phyloP scores from a whole-genome alignment of 2,888 invertebrate genomes.

The Mythimna vitellina region DNA sequence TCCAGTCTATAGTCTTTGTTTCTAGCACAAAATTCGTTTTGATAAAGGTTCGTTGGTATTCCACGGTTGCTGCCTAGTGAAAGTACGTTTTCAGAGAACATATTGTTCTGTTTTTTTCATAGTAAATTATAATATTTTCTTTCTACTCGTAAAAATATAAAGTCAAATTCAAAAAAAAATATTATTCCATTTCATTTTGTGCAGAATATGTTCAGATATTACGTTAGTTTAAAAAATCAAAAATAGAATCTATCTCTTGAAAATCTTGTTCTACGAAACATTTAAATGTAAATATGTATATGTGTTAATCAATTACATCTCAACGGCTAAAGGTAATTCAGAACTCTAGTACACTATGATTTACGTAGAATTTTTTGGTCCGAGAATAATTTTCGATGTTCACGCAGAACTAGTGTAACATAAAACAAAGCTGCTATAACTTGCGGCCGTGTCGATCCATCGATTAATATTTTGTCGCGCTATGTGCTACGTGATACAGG shows the following conservation, averaged over 20 bases:
- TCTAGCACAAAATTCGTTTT: neutral
- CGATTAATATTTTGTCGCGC: constrained; percentile 2
- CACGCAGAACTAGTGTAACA: neutral
- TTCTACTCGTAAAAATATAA: constrained; percentile 4
- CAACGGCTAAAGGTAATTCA: neutral
- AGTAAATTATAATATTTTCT: constrained; percentile 5
- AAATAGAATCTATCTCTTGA: no score
- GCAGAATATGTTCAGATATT: constrained; percentile 1
- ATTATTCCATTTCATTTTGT: neutral
- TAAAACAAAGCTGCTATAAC: constrained; percentile 2
- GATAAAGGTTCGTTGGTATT: neutral
- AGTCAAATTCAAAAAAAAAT: constrained; percentile 3
- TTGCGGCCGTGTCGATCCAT: neutral
- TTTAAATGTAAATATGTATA: neutral
- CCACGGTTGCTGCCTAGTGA: constrained; percentile 5
- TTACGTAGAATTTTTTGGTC: neutral
- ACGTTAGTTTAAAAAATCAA: constrained; percentile 3
- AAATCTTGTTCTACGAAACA: neutral
- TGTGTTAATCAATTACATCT: neutral
- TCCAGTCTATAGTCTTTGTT: neutral
- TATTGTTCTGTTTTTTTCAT: constrained; percentile 6
- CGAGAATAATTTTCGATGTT: neutral
- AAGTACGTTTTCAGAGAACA: neutral
- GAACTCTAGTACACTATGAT: neutral
- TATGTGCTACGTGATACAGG: constrained; percentile 20